A percentile compares a stretch with the other conserved stretches of the same genome.
These are phyloP conservation scores for Sepioteuthis lessoniana DNA, from an alignment of 2,888 invertebrate genomes.

Conservation along the genomic window DNA sequence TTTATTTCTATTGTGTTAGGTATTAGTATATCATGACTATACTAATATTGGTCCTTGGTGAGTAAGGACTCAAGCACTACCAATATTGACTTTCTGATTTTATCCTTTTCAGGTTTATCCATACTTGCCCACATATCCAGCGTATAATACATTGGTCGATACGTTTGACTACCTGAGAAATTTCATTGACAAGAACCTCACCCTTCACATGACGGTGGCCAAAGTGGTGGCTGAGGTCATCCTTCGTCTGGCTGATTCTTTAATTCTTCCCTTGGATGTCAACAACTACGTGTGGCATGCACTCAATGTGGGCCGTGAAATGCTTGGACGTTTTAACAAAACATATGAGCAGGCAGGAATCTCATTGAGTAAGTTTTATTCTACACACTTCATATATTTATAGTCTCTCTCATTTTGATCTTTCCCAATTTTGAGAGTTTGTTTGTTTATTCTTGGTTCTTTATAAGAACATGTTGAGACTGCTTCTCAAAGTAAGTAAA, in stretches of 20 bases:
- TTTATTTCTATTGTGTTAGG: too few relatives aligned
- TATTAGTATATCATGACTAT: background rate
- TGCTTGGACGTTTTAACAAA: conserved; percentile 39
- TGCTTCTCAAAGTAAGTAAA: too few relatives aligned
- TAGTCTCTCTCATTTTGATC: too few relatives aligned
- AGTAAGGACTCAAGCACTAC: background rate
- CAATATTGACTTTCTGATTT: background rate
- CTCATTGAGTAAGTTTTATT: conserved; percentile 42
- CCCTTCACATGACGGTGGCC: conserved; percentile 64
- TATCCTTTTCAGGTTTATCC: conserved; percentile 59
- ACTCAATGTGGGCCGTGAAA: conserved; percentile 39
- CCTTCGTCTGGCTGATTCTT: conserved; percentile 65
- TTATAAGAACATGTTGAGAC: too few relatives aligned
- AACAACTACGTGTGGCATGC: conserved; percentile 53
- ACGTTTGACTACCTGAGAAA: conserved; percentile 71
- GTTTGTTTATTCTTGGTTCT: too few relatives aligned
- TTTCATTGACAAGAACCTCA: conserved; percentile 72
- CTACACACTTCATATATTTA: too few relatives aligned
- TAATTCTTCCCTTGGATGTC: conserved; percentile 68
- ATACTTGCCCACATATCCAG: conserved; percentile 69
- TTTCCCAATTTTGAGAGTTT: too few relatives aligned
- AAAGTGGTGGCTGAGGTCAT: conserved; percentile 66
- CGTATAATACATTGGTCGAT: conserved; percentile 74
- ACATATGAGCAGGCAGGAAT: conserved; percentile 46
- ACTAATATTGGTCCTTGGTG: too few relatives aligned